Conservation (phyloP, 2,113 vertebrate species). For the Dipodomys merriami region DNA sequence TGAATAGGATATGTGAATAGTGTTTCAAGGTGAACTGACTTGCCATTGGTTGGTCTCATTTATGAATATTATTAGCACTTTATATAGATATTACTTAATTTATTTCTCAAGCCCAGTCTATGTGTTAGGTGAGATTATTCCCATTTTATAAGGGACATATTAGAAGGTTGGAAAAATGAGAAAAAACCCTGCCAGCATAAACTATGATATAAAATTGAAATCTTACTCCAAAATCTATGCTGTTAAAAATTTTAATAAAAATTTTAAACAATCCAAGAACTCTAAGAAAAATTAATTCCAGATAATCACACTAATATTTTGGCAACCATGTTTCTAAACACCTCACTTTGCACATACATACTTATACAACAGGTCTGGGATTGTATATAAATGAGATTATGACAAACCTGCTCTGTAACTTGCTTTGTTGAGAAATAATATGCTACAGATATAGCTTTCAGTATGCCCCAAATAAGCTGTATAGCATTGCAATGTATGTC, state of each 20-base stretch:
- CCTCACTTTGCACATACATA: neutral
- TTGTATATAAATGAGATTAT: conserved; percentile 22
- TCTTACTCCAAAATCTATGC: conserved; percentile 42
- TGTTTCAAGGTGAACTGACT: conserved; percentile 40
- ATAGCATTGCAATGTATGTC: neutral
- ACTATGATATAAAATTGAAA: neutral
- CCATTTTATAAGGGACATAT: conserved; percentile 24
- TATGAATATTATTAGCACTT: neutral
- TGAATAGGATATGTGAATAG: neutral
- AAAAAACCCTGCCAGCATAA: neutral
- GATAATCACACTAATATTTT: neutral
- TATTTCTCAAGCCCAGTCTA: neutral
- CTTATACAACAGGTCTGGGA: neutral
- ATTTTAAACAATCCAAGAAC: conserved; percentile 25
- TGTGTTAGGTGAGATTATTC: neutral
- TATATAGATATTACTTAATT: neutral
- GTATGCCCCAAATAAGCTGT: neutral
- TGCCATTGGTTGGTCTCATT: neutral
- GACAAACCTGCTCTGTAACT: neutral
- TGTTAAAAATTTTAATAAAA: conserved; percentile 24
- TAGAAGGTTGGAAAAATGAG: conserved; percentile 1
- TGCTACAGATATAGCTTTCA: neutral
- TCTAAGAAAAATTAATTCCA: conserved; percentile 22
- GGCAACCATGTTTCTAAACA: neutral
- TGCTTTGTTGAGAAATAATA: conserved; percentile 2